A percentile compares a stretch with the other conserved stretches of the same genome.
phyloP scores from a whole-genome alignment of 2,113 vertebrate species.

The Bambusicola thoracicus region DNA sequence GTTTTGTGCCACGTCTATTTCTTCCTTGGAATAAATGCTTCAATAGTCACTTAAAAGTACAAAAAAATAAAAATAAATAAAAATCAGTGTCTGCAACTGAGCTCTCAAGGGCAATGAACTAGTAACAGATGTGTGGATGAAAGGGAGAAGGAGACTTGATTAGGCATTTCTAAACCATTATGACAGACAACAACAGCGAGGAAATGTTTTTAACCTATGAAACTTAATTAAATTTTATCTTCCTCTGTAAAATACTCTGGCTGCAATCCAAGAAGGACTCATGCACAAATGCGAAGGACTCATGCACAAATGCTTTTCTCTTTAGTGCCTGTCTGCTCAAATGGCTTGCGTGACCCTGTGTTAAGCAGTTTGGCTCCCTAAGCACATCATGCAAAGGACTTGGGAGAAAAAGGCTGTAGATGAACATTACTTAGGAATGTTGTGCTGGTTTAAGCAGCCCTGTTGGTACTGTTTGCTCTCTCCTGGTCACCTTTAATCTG shows the following conservation, averaged over 20 bases:
- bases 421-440: not conserved
- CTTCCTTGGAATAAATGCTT: constrained; percentile 8
- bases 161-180: constrained; percentile 49
- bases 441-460: not conserved
- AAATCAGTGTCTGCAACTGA: constrained; percentile 5
- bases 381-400: not conserved
- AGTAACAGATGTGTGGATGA: constrained; percentile 23
- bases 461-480: not conserved
- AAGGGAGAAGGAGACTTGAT: constrained; percentile 30
- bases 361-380: not conserved
- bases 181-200: not conserved
- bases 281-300: not conserved
- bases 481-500: not conserved
- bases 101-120: constrained; percentile 34
- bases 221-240: constrained; percentile 62
- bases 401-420: not conserved
- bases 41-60: not conserved
- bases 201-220: constrained; percentile 49
- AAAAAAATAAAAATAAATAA: not conserved
- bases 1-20: not conserved
- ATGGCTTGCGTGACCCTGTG: not conserved
- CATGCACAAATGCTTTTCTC: not conserved
- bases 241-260: constrained; percentile 18
- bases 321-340: not conserved
- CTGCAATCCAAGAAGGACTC: not conserved